Conservation (phyloP, 2,888 invertebrate species). For the Hirtodrosophila alboralis region DNA sequence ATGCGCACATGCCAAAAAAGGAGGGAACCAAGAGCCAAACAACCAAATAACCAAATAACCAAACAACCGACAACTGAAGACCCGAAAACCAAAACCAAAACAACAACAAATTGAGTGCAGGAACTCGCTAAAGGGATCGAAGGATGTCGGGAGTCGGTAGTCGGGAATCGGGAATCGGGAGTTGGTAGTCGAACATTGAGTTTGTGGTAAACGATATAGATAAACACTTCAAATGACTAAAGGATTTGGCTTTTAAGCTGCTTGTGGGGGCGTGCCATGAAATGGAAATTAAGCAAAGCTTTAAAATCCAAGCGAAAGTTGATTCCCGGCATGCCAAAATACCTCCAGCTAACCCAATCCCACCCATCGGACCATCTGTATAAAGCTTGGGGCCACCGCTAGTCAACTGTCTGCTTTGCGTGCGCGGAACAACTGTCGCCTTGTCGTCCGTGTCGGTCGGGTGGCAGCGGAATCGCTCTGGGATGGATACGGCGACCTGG, state of each 20-base stretch:
- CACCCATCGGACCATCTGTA: slow-evolving; percentile 26
- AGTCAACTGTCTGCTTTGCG: slow-evolving; percentile 73
- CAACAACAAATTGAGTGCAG: slow-evolving; percentile 59
- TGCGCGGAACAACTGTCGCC: slow-evolving; percentile 57
- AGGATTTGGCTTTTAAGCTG: slow-evolving; percentile 59
- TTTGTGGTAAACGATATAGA: slow-evolving; percentile 71
- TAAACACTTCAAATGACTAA: slow-evolving; percentile 71
- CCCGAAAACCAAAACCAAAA: slow-evolving; percentile 46
- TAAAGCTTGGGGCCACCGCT: slow-evolving; percentile 14
- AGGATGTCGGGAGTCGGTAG: too few species aligned
- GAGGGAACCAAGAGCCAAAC: slow-evolving; percentile 20
- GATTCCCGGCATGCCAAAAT: slow-evolving; percentile 10
- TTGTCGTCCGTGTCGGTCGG: too few species aligned
- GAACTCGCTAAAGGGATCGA: slow-evolving; percentile 23
- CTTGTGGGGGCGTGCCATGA: slow-evolving; percentile 56
- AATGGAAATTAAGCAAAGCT: slow-evolving; percentile 65
- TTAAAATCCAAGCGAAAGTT: slow-evolving; percentile 40
- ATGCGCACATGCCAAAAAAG: slow-evolving; percentile 72
- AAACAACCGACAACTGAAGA: slow-evolving; percentile 23
- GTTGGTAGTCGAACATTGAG: slow-evolving; percentile 32
- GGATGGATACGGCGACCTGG: slow-evolving; percentile 15
- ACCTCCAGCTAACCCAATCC: slow-evolving; percentile 15
- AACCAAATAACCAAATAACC: slow-evolving; percentile 1
- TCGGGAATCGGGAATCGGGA: slow-evolving; percentile 3
- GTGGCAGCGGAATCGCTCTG: not conserved